These are phyloP conservation scores for Philaethria dido DNA, from an alignment of 2,888 invertebrate genomes.

Conservation along the genomic window DNA sequence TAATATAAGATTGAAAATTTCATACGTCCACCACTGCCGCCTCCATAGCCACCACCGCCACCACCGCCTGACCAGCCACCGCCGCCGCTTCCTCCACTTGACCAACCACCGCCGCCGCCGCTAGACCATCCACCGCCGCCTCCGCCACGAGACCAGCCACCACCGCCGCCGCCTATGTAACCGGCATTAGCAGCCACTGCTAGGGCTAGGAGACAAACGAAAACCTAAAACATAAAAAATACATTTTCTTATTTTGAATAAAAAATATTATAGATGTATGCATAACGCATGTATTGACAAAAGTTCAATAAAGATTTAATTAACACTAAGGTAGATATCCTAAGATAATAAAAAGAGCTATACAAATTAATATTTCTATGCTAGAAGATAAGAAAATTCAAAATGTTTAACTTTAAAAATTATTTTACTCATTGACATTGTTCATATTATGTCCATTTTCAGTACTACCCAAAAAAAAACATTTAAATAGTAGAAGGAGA, in stretches of 20 bases:
- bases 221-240: slow-evolving; percentile 59
- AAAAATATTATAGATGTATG: too few species aligned
- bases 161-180: slow-evolving; percentile 59
- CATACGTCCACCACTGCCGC: slow-evolving; percentile 51
- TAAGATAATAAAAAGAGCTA: too few species aligned
- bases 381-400: too few species aligned
- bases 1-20: slow-evolving; percentile 3
- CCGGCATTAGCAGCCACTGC: slow-evolving; percentile 71
- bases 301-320: too few species aligned
- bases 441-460: not conserved
- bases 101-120: slow-evolving; percentile 53
- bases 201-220: slow-evolving; percentile 74
- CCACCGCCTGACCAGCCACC: slow-evolving; percentile 52
- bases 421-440: not conserved
- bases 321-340: too few species aligned
- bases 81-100: slow-evolving; percentile 52
- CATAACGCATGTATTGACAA: too few species aligned
- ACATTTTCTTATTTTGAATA: not conserved
- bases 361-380: too few species aligned
- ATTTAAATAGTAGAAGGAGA: not conserved
- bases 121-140: slow-evolving; percentile 47
- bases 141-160: slow-evolving; percentile 48
- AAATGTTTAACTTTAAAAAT: too few species aligned
- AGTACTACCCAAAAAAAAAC: not conserved
- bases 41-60: slow-evolving; percentile 53